Evolutionary conservation across 2,797 vertebrate species (phyloP), one percentile per base, ranked within the genome.

Genomic region (Tangara arthus): DNA sequence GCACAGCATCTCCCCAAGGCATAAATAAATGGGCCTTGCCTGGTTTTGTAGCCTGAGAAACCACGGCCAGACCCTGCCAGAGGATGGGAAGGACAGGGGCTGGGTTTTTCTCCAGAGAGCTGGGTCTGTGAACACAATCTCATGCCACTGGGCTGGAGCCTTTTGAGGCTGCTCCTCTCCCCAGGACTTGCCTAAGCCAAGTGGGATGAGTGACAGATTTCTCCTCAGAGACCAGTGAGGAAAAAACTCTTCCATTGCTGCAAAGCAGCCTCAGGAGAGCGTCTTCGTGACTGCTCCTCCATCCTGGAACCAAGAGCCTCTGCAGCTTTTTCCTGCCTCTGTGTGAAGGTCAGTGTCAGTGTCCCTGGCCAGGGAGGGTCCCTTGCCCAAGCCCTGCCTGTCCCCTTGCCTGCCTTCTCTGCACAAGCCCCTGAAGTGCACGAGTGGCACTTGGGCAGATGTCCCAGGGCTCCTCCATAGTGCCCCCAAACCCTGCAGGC

Each of bases 331-430:
- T 46, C 85, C 24, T 11, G 44, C 22, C 34, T 79, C 50, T 61
- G 12, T 57, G 15, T 61, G 88, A 92, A 85, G 86, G 86, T 75
- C 83, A 88, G 2, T 0, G 1, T 15, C 1, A 1, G 32, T 34
- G 44, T 87, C 26, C 28, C 23, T 0, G 0, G 12, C 9, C 0
- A 1, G 55, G 55, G 44, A 91, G 76, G 28, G 9, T 37, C 37
- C 77, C 53, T 68, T 0, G 2, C 7, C 64, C 46, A 8, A 3
- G 24, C 34, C 81, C 75, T 82, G 75, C 73, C 75, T 73, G 39
- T 84, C 28, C 52, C 75, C 66, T 89, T 0, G 1, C 41, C 46
- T 77, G 70, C 50, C 76, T 49, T 73, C 53, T 44, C 64, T 61
- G 28, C 1, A 3, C 37, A 34, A 71, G 26, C 9, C 39, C 52